These are phyloP conservation scores for Ladona fulva DNA, from an alignment of 1,140 invertebrate species.

Conservation along the genomic window DNA sequence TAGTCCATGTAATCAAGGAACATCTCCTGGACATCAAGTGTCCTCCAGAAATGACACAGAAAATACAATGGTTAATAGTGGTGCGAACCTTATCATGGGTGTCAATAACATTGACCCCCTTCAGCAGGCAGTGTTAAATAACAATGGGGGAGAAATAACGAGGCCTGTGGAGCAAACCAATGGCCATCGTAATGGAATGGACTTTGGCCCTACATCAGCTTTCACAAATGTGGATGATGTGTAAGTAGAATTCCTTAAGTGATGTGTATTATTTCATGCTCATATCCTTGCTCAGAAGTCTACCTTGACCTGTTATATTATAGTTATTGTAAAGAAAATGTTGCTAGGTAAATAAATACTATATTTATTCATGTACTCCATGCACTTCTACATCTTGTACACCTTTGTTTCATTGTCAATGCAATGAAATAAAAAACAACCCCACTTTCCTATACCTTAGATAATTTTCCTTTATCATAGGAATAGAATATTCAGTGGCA, in stretches of 20 bases:
- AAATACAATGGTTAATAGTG: background rate
- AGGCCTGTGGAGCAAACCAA: constrained; percentile 12
- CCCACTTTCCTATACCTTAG: constrained; percentile 20
- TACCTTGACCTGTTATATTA: no score
- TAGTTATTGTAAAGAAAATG: constrained; percentile 20
- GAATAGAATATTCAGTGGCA: no score
- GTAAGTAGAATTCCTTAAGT: constrained; percentile 12
- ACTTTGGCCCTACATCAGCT: background rate
- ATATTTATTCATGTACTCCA: constrained; percentile 36
- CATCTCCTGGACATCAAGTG: background rate
- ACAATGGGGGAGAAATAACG: background rate
- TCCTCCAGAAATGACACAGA: background rate
- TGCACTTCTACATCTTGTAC: no score
- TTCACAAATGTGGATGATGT: constrained; percentile 14
- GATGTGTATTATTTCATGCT: no score
- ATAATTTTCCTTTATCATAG: no score
- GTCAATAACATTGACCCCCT: background rate
- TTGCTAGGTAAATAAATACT: constrained; percentile 28
- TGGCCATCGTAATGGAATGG: constrained; percentile 14
- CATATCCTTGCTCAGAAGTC: no score
- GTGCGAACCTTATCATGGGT: background rate
- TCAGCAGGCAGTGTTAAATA: background rate
- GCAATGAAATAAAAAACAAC: constrained; percentile 33
- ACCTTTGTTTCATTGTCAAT: constrained; percentile 28
- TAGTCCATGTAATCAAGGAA: background rate